Conservation (phyloP, 2,888 invertebrate species). For the Drosophila rellima region DNA sequence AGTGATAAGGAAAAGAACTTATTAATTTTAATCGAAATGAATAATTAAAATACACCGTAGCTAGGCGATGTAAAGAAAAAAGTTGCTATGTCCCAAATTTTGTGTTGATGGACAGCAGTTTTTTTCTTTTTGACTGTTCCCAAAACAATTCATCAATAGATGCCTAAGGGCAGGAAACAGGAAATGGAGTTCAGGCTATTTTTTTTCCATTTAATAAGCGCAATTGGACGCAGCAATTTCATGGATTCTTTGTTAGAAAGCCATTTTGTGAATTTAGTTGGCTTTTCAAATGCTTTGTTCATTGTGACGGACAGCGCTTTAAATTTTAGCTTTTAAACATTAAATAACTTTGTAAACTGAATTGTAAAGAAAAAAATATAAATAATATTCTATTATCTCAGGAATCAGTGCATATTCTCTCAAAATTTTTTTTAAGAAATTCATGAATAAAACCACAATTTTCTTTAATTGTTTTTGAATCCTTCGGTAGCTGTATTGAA, state of each 20-base stretch:
- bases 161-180: conserved; percentile 7
- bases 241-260: conserved; percentile 1
- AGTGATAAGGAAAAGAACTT: conserved; percentile 1
- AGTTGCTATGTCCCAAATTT: conserved; percentile 50
- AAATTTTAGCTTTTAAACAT: background rate
- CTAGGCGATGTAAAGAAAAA: conserved; percentile 15
- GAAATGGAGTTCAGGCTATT: conserved; percentile 3
- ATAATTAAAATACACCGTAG: background rate
- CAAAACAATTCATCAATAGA: conserved; percentile 7
- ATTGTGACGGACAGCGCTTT: background rate
- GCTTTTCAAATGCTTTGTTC: background rate
- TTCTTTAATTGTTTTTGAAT: too few relatives aligned
- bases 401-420: too few relatives aligned
- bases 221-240: conserved; percentile 50
- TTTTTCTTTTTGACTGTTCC: conserved; percentile 11
- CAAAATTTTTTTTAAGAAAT: too few relatives aligned
- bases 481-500: background rate
- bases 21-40: conserved; percentile 52
- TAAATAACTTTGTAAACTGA: background rate
- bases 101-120: conserved; percentile 24
- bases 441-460: too few relatives aligned
- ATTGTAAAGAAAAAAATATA: too few relatives aligned
- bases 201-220: conserved; percentile 45
- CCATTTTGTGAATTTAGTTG: background rate
- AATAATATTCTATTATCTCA: too few relatives aligned